Base-by-base conservation (phyloP, 1,140 invertebrate genomes). In the Ladona fulva region DNA sequence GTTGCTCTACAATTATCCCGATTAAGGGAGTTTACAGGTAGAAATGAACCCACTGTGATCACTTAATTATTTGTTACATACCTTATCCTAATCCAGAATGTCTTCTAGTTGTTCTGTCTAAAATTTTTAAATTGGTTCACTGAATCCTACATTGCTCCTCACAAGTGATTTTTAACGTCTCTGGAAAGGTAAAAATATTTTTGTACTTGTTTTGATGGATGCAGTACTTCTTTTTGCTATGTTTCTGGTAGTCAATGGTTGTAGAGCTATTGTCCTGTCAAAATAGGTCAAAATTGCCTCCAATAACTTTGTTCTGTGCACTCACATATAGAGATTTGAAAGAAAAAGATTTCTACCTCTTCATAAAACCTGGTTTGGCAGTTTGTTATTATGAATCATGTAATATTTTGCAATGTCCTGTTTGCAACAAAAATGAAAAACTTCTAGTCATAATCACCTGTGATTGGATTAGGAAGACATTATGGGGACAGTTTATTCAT, bases 31-130 rank as follows among this genome's bases (percentile, higher is more conserved):
- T 93, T 93, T 83, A 99, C 97, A 7, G 95, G 95, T 25, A 89
- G 97, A 75, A 88, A 93, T 78, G 88, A 90, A 79, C 98, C 98
- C 80, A 99, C 97, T 78, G 98, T 99, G 37, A 99, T 99, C 82
- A 99, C 98, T 82, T 99, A 96, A 93, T 77, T 42, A 75, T 66
- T 22, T 66, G 52, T 66, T 66, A 66, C 14, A 66, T 66, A 37
- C 29, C 12, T 6, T 66, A 22, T 66, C n/a, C 52, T 66, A 37
- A 37, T 66, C 52, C n/a, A 66, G 52, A 66, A 66, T 66, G n/a
- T 66, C 14, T 66, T 3, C 12, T 66, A 66, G 52, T 66, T 66
- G 14, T 66, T 66, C 5, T 66, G 52, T 37, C 29, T 1, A 66
- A 19, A 22, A 66, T 6, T 16, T 66, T 66, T 66, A 5, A 66